Evolutionary conservation across 2,797 vertebrate genomes (phyloP).

Genomic region (Aselliscus stoliczkanus): DNA sequence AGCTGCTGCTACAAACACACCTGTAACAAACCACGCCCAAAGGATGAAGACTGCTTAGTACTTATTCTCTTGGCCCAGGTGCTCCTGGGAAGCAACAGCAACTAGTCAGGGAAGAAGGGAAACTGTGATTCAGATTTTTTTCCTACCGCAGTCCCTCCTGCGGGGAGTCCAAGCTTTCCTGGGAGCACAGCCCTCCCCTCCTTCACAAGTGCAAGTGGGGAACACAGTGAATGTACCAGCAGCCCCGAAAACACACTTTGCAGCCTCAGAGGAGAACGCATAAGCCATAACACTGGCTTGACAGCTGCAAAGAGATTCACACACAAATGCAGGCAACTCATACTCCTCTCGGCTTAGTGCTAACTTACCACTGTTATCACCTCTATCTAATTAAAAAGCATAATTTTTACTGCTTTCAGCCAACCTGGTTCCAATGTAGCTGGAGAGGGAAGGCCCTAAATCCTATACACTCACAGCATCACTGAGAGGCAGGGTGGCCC

Average conservation of each 20-base stretch:
- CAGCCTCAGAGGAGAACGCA: background rate
- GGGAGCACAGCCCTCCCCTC: background rate
- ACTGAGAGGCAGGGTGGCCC: background rate
- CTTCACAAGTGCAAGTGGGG: background rate
- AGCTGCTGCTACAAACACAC: background rate
- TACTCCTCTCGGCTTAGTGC: rapidly evolving
- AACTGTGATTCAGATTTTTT: background rate
- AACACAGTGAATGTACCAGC: no score
- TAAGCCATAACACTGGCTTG: background rate
- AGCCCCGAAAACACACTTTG: background rate
- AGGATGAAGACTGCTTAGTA: background rate
- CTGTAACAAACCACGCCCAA: rapidly evolving
- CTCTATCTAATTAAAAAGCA: background rate
- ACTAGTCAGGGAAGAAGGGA: background rate
- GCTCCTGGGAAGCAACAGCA: background rate
- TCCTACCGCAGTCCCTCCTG: background rate
- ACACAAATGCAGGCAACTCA: background rate
- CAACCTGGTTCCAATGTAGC: background rate
- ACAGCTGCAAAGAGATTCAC: background rate
- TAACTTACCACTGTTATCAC: background rate
- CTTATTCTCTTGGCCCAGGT: background rate
- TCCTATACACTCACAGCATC: background rate
- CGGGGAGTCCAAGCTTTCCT: no score
- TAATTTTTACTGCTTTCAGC: background rate
- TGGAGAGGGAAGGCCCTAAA: background rate